phyloP scores from a whole-genome alignment of 2,888 invertebrate species.

The Caenorhabditis macrosperma region DNA sequence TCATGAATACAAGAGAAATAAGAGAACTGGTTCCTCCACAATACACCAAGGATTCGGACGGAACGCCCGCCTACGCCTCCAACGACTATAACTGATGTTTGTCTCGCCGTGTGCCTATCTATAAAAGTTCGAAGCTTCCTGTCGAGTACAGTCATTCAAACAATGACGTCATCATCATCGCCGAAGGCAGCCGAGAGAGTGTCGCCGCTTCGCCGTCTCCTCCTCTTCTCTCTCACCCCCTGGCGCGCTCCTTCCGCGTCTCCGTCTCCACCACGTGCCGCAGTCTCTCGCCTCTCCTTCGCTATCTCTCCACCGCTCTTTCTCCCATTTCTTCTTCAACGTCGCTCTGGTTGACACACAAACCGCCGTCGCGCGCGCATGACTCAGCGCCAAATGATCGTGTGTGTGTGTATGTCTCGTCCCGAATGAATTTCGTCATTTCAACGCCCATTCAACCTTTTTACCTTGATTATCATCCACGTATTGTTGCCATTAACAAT shows the following conservation, averaged over 20 bases:
- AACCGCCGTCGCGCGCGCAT: constrained; percentile 54
- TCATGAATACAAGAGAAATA: neutral
- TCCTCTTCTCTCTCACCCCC: neutral
- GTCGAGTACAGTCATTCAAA: constrained; percentile 40
- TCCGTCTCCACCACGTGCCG: constrained; percentile 4
- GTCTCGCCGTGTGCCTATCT: constrained; percentile 9
- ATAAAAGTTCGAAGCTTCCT: constrained; percentile 52
- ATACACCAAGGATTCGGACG: neutral
- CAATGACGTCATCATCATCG: constrained; percentile 42
- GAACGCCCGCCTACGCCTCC: neutral
- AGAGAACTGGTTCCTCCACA: neutral
- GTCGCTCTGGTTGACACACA: constrained; percentile 35
- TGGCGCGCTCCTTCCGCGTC: neutral
- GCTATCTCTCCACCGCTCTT: neutral
- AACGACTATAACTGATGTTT: neutral
- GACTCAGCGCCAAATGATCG: constrained; percentile 59
- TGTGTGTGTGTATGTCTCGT: constrained; percentile 42
- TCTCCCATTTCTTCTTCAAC: constrained; percentile 16
- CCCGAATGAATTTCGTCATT: constrained; percentile 48
- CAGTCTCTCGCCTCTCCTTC: constrained; percentile 21
- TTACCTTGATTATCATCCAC: constrained; percentile 30
- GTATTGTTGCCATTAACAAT: constrained; percentile 12
- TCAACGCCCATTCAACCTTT: constrained; percentile 37
- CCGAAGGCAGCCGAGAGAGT: neutral
- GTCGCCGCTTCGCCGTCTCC: neutral